Conservation (phyloP, 1,140 invertebrate species). For the Chrysoperla carnea region DNA sequence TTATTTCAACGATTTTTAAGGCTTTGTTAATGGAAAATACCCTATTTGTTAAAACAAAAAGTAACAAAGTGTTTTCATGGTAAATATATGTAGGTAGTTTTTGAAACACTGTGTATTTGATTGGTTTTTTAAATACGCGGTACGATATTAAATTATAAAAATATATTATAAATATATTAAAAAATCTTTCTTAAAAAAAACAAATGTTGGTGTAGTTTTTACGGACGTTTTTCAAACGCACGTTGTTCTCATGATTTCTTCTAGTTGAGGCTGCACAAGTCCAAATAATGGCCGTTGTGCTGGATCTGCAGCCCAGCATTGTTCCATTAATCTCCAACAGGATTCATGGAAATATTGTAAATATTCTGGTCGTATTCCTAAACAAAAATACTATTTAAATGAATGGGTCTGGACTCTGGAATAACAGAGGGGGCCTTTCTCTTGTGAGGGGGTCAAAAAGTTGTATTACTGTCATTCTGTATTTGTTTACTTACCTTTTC, state of each 20-base stretch:
- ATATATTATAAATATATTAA: too few species aligned
- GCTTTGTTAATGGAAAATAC: too few species aligned
- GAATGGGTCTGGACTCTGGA: slow-evolving; percentile 4
- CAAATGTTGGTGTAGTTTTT: too few species aligned
- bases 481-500: slow-evolving; percentile 40
- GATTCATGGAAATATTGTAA: slow-evolving; percentile 54
- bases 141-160: too few species aligned
- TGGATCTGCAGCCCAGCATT: slow-evolving; percentile 70
- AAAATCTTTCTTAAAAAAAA: too few species aligned
- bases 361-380: slow-evolving; percentile 57
- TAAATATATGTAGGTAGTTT: too few species aligned
- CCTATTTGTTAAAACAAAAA: too few species aligned
- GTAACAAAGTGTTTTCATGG: too few species aligned
- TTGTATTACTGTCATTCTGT: slow-evolving; percentile 7
- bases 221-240: too few species aligned
- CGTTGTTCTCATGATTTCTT: slow-evolving; percentile 21
- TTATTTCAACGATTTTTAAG: too few species aligned
- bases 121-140: too few species aligned
- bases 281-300: slow-evolving; percentile 56
- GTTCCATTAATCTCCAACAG: slow-evolving; percentile 73
- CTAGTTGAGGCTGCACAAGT: slow-evolving; percentile 49
- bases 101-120: too few species aligned
- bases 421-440: background rate
- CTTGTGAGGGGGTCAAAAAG: slow-evolving; percentile 1
- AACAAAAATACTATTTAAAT: slow-evolving; percentile 9